Percentiles rank a stretch among this genome's conserved stretches.
phyloP scores from a whole-genome alignment of 92 coral and sea anemone species.

The Porites rus region DNA sequence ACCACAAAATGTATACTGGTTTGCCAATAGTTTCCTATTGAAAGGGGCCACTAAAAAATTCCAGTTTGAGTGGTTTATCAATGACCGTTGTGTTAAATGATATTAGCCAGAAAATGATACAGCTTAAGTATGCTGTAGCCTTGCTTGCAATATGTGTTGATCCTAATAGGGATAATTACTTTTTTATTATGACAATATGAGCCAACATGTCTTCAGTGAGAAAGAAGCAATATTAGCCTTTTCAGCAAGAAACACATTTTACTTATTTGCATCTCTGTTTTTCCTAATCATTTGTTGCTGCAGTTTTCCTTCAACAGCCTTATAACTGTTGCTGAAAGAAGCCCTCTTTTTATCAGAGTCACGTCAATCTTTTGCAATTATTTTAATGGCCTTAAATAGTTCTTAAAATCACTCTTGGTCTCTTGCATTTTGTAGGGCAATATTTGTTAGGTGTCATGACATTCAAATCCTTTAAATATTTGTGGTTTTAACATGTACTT shows the following conservation, averaged over 20 bases:
- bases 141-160: neutral
- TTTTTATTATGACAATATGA: too few species aligned
- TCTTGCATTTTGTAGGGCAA: neutral
- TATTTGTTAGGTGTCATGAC: neutral
- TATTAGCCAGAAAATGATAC: neutral
- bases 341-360: neutral
- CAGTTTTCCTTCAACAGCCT: neutral
- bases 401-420: neutral
- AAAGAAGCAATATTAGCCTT: neutral
- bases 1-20: neutral
- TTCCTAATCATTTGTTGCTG: neutral
- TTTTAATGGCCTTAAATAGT: neutral
- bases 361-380: neutral
- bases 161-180: too few species aligned
- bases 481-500: neutral
- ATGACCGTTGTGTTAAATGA: neutral
- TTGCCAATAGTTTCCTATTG: neutral
- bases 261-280: neutral
- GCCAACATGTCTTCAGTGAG: neutral
- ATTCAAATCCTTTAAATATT: neutral
- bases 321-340: neutral
- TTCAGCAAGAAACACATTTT: neutral
- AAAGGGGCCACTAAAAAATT: constrained; percentile 8
- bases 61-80: neutral
- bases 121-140: neutral